Base-by-base conservation (phyloP, 92 coral and sea anemone species). In the Parazoanthus swiftii region DNA sequence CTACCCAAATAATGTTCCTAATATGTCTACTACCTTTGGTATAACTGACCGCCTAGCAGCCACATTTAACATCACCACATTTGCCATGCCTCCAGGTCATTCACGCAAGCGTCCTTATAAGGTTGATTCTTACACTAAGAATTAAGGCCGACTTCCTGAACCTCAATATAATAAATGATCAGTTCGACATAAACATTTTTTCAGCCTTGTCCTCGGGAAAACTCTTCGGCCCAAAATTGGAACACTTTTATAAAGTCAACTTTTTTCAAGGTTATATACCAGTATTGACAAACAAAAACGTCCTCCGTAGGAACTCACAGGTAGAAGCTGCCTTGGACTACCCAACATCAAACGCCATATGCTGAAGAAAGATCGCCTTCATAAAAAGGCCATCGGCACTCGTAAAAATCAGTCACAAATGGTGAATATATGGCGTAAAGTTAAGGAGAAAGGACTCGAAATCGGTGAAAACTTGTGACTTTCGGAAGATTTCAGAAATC, bases 281-380 rank as follows among this genome's bases (percentile, higher is more conserved):
- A n/a, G n/a, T 48, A 48, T 48, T 48, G n/a, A n/a, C n/a, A n/a
- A 33, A 48, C 74, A 36, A 86, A 26, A 81, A 35, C 37, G 76
- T 86, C 33, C 93, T 88, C 42, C 93, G 88, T 38, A 91, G 78
- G 44, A 82, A 50, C 1, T 86, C 86, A 0, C 51, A 91, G 80
- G 74, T 85, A 37, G 37, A 91, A 85, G 8, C 42, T 91, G 20
- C 93, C 88, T 16, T 91, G 91, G 91, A 89, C 85, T 1, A 85
- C 0, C 39, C 15, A 80, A 67, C 16, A 90, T 90, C 3, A 89
- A 91, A 77, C 77, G 91, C 13, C 75, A 91, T 8, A 91, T 91
- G 89, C 93, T 73, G 46, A 89, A 88, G 70, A 91, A 88, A 74
- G 91, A 88, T 80, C 81, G 89, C 23, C 89, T 81, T 25, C 86